Base-by-base conservation (phyloP, 2,888 invertebrate species). In the Aspidiotus destructor region DNA sequence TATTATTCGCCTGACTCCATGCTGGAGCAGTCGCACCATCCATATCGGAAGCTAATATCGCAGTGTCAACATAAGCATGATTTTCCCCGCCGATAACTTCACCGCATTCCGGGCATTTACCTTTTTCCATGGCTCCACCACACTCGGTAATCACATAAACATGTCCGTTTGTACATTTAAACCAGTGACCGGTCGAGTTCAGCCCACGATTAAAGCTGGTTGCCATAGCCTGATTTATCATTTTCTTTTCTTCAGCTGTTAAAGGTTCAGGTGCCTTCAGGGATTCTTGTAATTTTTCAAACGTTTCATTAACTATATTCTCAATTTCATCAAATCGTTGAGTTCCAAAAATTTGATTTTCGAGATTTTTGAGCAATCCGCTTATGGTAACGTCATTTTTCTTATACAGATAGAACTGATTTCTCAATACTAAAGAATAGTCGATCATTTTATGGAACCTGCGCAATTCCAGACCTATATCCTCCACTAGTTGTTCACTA, bases 161-260 rank as follows among this genome's bases (percentile, higher is more conserved):
- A 75, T 87, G 87, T 0, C 85, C 86, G 72, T 86, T 86, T 0
- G 83, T 83, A 76, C 88, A 88, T 75, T 84, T 84, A 76, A 79
- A 87, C 87, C 88, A 88, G 73, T 83, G 84, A 0, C 86, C 86
- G 61, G 79, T 77, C 41, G 41, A 55, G 57, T 74, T 76, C 41
- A 84, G 73, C 0, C 79, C 81, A 9, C 68, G 52, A 16, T 9
- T 1, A 65, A 71, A 72, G 62, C 28, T 58, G 13, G 44, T 55
- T 5, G 68, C 48, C 72, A 72, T 73, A 2, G 71, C 72, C 53
- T 53, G 2, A 58, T 71, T 62, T 61, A 87, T 81, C 77, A 82
- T 75, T 17, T 75, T 73, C 53, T 80, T 77, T 74, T 86, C 85
- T 9, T 73, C 71, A 2, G 79, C 77, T 0, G 77, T 75, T 41